phyloP scores from a whole-genome alignment of 2,888 invertebrate genomes.

The Chouioia cunea region DNA sequence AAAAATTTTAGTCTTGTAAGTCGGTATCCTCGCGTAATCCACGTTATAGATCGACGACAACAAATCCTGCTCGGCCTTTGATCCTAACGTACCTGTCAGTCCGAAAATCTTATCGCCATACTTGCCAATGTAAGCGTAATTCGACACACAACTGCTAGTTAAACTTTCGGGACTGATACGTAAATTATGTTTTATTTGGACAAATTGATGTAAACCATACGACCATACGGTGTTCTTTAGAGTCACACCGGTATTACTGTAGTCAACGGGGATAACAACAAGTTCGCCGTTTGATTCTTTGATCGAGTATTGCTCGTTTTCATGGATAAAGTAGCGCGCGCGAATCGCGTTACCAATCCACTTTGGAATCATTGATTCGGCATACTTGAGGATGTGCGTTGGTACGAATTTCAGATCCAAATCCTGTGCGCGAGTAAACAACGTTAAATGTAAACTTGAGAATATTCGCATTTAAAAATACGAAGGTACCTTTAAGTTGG shows the following conservation, averaged over 20 bases:
- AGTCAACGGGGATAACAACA: constrained; percentile 58
- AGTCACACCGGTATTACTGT: constrained; percentile 63
- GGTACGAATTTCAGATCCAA: constrained; percentile 43
- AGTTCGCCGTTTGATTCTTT: constrained; percentile 50
- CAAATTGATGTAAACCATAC: constrained; percentile 65
- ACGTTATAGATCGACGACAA: constrained; percentile 56
- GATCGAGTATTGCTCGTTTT: constrained; percentile 58
- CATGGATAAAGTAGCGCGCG: constrained; percentile 55
- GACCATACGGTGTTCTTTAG: constrained; percentile 62
- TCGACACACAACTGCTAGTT: constrained; percentile 65
- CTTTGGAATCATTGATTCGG: constrained; percentile 42
- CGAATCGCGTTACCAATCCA: constrained; percentile 54
- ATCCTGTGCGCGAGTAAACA: no score
- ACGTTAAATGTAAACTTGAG: no score
- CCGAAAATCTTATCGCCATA: constrained; percentile 58
- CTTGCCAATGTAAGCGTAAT: constrained; percentile 50
- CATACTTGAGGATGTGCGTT: constrained; percentile 40
- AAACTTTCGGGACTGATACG: constrained; percentile 58
- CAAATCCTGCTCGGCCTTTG: constrained; percentile 56
- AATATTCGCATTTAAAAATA: no score
- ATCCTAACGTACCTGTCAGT: constrained; percentile 65
- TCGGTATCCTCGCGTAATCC: constrained; percentile 60
- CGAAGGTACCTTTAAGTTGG: constrained; percentile 37
- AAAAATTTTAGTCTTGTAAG: constrained; percentile 55
- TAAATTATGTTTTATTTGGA: constrained; percentile 65